Evolutionary conservation across 2,888 invertebrate species (phyloP).

Genomic region (Himalopsyche tibetana): DNA sequence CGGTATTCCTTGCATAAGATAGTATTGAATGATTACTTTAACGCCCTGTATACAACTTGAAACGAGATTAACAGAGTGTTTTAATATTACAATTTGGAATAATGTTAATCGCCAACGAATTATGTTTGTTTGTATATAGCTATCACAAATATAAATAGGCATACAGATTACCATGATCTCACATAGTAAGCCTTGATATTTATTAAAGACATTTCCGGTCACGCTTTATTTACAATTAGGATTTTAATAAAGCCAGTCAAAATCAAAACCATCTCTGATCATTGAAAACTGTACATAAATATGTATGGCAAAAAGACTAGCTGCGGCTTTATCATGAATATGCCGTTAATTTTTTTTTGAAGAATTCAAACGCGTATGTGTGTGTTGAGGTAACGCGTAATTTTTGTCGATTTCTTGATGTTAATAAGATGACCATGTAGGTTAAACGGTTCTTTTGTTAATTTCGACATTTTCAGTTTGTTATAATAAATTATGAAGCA

Average conservation of each 20-base stretch:
- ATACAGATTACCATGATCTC: background rate
- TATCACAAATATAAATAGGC: background rate
- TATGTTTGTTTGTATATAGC: background rate
- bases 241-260: background rate
- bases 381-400: background rate
- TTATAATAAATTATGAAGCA: background rate
- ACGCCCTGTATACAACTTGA: too few species aligned
- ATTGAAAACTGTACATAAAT: constrained; percentile 14
- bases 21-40: too few species aligned
- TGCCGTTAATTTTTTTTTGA: background rate
- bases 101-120: too few species aligned
- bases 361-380: background rate
- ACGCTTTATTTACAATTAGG: constrained; percentile 20
- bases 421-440: constrained; percentile 23
- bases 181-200: background rate
- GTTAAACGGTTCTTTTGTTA: constrained; percentile 27
- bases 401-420: constrained; percentile 17
- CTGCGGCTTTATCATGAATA: background rate
- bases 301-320: background rate
- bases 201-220: constrained; percentile 5
- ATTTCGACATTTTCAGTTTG: background rate
- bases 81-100: too few species aligned
- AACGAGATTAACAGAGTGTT: too few species aligned
- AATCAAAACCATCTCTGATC: constrained; percentile 21
- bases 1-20: too few species aligned